Percentiles rank a stretch among this genome's conserved stretches.
These are phyloP conservation scores for Martes martes DNA, from an alignment of 2,113 vertebrate species.

Conservation along the genomic window DNA sequence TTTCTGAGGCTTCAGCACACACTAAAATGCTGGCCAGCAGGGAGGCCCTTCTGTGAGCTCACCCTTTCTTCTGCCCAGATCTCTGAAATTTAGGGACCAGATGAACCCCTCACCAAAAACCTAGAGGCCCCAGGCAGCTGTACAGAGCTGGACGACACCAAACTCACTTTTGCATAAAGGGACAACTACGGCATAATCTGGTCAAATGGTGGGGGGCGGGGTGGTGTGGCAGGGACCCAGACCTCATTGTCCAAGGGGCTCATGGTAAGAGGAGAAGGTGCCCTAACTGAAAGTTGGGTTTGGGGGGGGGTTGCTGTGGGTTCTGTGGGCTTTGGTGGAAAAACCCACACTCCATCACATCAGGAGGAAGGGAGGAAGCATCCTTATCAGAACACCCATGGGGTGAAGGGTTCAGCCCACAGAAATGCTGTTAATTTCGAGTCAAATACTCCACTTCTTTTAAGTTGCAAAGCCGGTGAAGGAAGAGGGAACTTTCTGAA, in stretches of 20 bases:
- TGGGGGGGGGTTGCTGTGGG: not conserved
- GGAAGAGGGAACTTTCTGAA: constrained; percentile 37
- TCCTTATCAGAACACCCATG: constrained; percentile 22
- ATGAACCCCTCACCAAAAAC: not conserved
- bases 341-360: constrained; percentile 14
- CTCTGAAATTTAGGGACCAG: not conserved
- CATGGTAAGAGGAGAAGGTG: not conserved
- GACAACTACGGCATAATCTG: not conserved
- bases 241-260: not conserved
- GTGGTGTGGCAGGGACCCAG: not conserved
- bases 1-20: not conserved
- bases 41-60: too few relatives aligned
- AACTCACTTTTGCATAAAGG: not conserved
- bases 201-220: not conserved
- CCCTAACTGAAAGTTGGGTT: not conserved
- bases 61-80: not conserved
- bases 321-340: not conserved
- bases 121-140: not conserved
- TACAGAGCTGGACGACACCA: not conserved
- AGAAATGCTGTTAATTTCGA: constrained; percentile 21
- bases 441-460: constrained; percentile 5
- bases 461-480: constrained; percentile 13
- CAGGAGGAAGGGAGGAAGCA: not conserved
- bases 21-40: not conserved
- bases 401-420: not conserved